phyloP scores from a whole-genome alignment of 2,888 invertebrate genomes.

The Sclerodermus sp. region DNA sequence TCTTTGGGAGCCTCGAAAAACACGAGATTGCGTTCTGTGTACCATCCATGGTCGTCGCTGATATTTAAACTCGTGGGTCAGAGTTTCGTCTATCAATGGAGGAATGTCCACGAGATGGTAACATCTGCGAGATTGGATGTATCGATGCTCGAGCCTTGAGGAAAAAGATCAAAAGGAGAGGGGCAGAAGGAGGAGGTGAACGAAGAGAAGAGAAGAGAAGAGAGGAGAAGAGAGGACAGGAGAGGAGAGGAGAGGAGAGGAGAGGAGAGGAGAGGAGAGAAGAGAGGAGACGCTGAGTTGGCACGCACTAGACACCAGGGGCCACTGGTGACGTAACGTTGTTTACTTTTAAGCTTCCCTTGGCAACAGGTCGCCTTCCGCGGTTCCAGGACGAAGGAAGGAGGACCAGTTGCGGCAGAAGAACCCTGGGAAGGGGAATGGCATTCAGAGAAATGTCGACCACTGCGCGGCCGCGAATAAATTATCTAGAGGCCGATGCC shows the following conservation, averaged over 20 bases:
- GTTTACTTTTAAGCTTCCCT: constrained; percentile 52
- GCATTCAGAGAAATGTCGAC: background rate
- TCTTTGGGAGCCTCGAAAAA: no score
- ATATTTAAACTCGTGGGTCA: no score
- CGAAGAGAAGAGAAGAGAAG: constrained; percentile 2
- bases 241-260: no score
- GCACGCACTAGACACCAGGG: background rate
- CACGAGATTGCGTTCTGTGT: no score
- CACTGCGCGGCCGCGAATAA: background rate
- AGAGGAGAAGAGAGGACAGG: background rate
- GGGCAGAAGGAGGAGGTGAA: background rate
- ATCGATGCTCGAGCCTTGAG: background rate
- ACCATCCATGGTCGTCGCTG: no score
- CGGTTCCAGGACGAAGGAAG: constrained; percentile 11
- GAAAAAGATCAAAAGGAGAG: no score
- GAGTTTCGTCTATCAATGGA: no score
- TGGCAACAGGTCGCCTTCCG: constrained; percentile 51
- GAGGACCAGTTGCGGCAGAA: no score
- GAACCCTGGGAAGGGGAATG: background rate
- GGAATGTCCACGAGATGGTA: no score
- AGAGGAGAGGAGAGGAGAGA: no score
- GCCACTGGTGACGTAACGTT: constrained; percentile 44
- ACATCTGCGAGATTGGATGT: no score
- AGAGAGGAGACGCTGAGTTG: no score
- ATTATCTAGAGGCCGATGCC: background rate